Percentiles rank a stretch among this genome's conserved stretches.
Evolutionary conservation across 1,140 invertebrate genomes (phyloP).

Genomic region (Platyura marginata): DNA sequence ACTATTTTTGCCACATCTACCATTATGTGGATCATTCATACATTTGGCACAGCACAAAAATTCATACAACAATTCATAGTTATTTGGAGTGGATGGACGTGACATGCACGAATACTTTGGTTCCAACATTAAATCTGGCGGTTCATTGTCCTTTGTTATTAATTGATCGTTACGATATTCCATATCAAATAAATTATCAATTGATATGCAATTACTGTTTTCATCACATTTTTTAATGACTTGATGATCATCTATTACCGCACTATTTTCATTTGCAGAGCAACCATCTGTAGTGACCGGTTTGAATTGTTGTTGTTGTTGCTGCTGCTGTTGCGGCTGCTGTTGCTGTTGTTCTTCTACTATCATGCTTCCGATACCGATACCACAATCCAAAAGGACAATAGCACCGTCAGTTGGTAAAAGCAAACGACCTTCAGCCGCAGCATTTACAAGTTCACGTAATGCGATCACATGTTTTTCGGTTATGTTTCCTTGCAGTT

Average conservation of each 20-base stretch:
- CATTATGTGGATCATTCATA: constrained; percentile 13
- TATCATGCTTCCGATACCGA: constrained; percentile 19
- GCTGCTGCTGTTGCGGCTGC: too few species aligned
- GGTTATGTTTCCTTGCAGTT: constrained; percentile 22
- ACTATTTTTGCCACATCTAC: constrained; percentile 3
- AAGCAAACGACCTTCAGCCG: constrained; percentile 22
- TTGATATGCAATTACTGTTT: background rate
- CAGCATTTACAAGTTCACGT: constrained; percentile 20
- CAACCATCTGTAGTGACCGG: background rate
- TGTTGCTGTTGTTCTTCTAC: background rate
- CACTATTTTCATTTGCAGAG: background rate
- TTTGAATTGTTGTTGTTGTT: background rate
- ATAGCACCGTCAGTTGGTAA: constrained; percentile 22
- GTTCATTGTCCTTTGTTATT: background rate
- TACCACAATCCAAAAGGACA: constrained; percentile 19
- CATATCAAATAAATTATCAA: background rate
- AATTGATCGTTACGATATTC: background rate
- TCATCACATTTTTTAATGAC: background rate
- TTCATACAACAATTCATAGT: constrained; percentile 19
- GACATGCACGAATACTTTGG: constrained; percentile 17
- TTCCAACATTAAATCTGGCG: constrained; percentile 14
- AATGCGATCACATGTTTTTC: constrained; percentile 22
- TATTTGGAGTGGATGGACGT: constrained; percentile 6
- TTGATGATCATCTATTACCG: background rate
- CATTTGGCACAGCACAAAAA: constrained; percentile 24